Conservation (phyloP, 1,140 invertebrate species). For the Rhagoletis pomonella region DNA sequence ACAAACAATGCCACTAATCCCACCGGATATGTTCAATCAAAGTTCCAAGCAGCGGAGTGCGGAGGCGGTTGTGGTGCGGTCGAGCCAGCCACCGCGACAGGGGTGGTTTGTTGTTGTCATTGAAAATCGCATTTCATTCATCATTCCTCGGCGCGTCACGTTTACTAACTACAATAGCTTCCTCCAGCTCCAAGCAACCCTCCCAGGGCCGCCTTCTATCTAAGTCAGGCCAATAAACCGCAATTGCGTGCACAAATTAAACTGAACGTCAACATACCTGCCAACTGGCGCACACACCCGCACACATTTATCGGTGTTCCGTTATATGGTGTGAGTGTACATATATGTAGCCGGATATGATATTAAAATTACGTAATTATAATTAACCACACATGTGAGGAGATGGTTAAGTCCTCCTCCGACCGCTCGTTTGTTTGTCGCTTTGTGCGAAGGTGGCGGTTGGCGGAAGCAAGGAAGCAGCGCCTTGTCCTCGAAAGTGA, state of each 20-base stretch:
- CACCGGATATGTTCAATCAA: conserved; percentile 74
- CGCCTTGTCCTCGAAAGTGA: background rate
- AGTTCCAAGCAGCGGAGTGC: conserved; percentile 58
- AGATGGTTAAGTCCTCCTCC: conserved; percentile 59
- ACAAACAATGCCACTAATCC: conserved; percentile 70
- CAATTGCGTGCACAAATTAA: conserved; percentile 51
- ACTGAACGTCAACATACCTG: conserved; percentile 54
- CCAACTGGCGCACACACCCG: conserved; percentile 53
- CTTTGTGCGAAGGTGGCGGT: conserved; percentile 58
- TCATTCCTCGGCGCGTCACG: conserved; percentile 64
- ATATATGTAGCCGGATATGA: background rate
- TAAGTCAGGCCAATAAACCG: conserved; percentile 46
- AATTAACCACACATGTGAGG: conserved; percentile 73
- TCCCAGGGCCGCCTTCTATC: conserved; percentile 43
- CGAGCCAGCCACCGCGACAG: background rate
- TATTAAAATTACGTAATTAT: conserved; percentile 73
- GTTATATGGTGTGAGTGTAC: background rate
- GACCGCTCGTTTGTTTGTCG: background rate
- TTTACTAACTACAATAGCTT: conserved; percentile 22
- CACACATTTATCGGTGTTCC: background rate
- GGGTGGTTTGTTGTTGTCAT: conserved; percentile 61
- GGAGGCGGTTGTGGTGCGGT: conserved; percentile 53
- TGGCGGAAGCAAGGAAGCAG: conserved; percentile 57
- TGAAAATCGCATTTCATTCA: conserved; percentile 73
- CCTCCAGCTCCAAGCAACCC: conserved; percentile 32